Percentiles rank a stretch among this genome's conserved stretches.
These are phyloP conservation scores for Aphidius ervi DNA, from an alignment of 1,140 invertebrate genomes.

Conservation along the genomic window DNA sequence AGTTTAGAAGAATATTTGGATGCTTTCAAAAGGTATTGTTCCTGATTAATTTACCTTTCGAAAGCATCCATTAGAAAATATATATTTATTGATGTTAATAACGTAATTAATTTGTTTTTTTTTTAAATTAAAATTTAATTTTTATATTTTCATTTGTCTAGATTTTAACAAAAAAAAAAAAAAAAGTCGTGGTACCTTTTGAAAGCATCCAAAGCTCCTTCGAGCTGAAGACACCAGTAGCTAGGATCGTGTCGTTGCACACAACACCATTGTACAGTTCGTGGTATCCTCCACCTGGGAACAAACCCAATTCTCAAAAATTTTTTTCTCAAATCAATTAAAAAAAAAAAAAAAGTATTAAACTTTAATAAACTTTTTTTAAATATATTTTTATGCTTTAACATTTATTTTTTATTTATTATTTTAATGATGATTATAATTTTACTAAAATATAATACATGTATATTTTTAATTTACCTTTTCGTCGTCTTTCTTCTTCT, in stretches of 20 bases:
- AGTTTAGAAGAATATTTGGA: constrained; percentile 27
- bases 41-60: constrained; percentile 47
- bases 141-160: constrained; percentile 2
- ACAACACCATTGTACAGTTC: constrained; percentile 96
- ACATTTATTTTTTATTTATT: too few species aligned
- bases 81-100: too few species aligned
- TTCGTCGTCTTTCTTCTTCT: constrained; percentile 74
- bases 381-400: too few species aligned
- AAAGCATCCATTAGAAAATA: constrained; percentile 43
- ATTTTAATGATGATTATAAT: too few species aligned
- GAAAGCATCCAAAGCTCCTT: constrained; percentile 95
- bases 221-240: constrained; percentile 96
- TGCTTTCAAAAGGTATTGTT: constrained; percentile 50
- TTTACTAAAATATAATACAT: too few species aligned
- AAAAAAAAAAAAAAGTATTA: too few species aligned
- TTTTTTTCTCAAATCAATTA: too few species aligned
- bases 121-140: constrained; percentile 5
- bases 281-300: constrained; percentile 81
- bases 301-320: constrained; percentile 40
- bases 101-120: not conserved
- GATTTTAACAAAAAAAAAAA: constrained; percentile 23
- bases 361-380: too few species aligned
- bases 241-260: constrained; percentile 97
- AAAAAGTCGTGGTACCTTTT: constrained; percentile 71
- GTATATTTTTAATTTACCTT: constrained; percentile 58